Evolutionary conservation across 2,888 invertebrate genomes (phyloP).

Genomic region (Aphidoletes aphidimyza): DNA sequence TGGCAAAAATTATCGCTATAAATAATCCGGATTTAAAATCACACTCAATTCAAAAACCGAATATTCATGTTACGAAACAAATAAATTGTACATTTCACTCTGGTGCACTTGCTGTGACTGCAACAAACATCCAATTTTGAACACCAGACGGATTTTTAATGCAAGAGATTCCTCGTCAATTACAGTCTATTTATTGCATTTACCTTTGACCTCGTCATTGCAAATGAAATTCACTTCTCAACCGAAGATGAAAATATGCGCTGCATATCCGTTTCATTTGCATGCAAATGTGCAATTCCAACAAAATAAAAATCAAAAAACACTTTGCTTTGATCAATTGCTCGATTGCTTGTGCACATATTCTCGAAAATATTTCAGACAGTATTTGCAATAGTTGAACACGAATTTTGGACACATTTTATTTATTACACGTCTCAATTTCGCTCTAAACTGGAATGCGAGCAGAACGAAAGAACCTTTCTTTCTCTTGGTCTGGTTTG

Average conservation of each 20-base stretch:
- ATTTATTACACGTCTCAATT: slow-evolving; percentile 16
- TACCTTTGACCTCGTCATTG: slow-evolving; percentile 51
- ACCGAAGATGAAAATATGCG: slow-evolving; percentile 26
- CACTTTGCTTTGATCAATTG: slow-evolving; percentile 19
- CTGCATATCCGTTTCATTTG: slow-evolving; percentile 34
- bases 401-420: background rate
- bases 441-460: background rate
- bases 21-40: slow-evolving; percentile 48
- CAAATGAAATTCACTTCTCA: background rate
- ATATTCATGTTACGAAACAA: slow-evolving; percentile 42
- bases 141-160: background rate
- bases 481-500: too few species aligned
- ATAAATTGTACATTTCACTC: slow-evolving; percentile 25
- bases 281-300: slow-evolving; percentile 13
- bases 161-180: slow-evolving; percentile 39
- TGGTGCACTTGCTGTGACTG: background rate
- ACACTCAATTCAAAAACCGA: background rate
- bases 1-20: slow-evolving; percentile 36
- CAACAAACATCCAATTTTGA: too few species aligned
- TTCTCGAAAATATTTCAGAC: background rate
- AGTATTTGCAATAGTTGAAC: background rate
- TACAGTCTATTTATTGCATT: slow-evolving; percentile 52
- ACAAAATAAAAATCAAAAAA: background rate
- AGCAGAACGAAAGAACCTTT: too few species aligned
- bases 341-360: slow-evolving; percentile 41